Evolutionary conservation across 1,140 invertebrate species (phyloP), one percentile per base, ranked within the genome.

Genomic region (Diplogasteroides magnus): DNA sequence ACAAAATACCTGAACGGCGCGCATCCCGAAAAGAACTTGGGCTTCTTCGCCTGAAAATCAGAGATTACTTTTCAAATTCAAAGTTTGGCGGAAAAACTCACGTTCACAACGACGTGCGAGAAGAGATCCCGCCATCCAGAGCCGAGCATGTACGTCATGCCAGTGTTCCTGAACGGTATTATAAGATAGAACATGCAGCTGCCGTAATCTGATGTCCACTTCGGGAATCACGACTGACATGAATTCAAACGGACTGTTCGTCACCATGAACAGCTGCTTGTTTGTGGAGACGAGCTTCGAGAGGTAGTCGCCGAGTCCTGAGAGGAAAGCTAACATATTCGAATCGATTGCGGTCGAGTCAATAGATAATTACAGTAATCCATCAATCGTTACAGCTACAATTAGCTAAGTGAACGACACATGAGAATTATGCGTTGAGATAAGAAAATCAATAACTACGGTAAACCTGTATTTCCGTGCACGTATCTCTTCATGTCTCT

Each of bases 161-260:
- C 94, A 75, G 88, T 89, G 84, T 97, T 89, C 32, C 93, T 96
- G 83, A 78, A n/a, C n/a, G n/a, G n/a, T n/a, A n/a, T n/a, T n/a
- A n/a, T n/a, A n/a, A n/a, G n/a, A n/a, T n/a, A n/a, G n/a, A n/a
- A n/a, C n/a, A n/a, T n/a, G n/a, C n/a, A n/a, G n/a, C n/a, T n/a
- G n/a, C n/a, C n/a, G n/a, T n/a, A n/a, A n/a, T n/a, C n/a, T n/a
- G n/a, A 76, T 31, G 25, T 64, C 25, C 6, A 56, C 59, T 11
- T 64, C 25, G 13, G n/a, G n/a, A n/a, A 2, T 13, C 11, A 57
- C 31, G 28, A 89, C 91, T 90, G 87, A 97, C 93, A 97, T 93
- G 87, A 97, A 98, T 77, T 90, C 89, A 83, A 90, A 97, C 0
- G 93, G 93, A 85, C 93, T 96, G 81, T 98, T 98, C 11, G 94